phyloP scores from a whole-genome alignment of 37 sponge, comb jelly and placozoan genomes.

The Haliclona indistincta region DNA sequence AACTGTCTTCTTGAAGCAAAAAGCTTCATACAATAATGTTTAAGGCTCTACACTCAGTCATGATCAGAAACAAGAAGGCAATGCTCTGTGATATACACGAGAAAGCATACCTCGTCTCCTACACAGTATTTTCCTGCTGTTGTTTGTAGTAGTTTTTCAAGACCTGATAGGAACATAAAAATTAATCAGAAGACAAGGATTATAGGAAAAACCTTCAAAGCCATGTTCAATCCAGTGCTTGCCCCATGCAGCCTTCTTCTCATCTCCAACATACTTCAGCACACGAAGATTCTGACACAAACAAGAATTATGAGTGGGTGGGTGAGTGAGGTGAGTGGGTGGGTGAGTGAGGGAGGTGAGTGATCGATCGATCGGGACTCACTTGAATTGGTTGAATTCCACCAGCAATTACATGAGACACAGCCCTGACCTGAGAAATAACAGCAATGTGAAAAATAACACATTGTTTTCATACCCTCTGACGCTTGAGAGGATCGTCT shows the following conservation, averaged over 20 bases:
- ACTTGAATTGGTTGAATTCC: slow-evolving; percentile 92
- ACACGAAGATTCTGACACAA: slow-evolving; percentile 81
- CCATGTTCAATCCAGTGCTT: slow-evolving; percentile 93
- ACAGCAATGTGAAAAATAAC: neutral
- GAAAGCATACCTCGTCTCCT: slow-evolving; percentile 84
- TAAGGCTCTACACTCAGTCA: neutral
- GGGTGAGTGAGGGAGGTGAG: no score
- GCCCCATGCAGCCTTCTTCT: slow-evolving; percentile 94
- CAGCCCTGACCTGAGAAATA: slow-evolving; percentile 57
- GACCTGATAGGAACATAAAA: slow-evolving; percentile 64
- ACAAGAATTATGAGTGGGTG: neutral
- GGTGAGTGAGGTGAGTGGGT: no score
- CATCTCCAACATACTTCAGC: slow-evolving; percentile 87
- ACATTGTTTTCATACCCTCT: slow-evolving; percentile 31
- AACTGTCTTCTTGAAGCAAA: neutral
- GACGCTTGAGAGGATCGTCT: slow-evolving; percentile 61
- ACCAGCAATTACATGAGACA: slow-evolving; percentile 64
- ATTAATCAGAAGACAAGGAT: neutral
- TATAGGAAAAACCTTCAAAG: slow-evolving; percentile 65
- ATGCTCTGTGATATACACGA: neutral
- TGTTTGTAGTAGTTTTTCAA: slow-evolving; percentile 72
- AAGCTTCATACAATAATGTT: neutral
- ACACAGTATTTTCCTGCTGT: slow-evolving; percentile 94
- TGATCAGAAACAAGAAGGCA: neutral
- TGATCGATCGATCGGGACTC: neutral